Evolutionary conservation across 2,888 invertebrate genomes (phyloP).

Genomic region (Prionchulus punctatus): DNA sequence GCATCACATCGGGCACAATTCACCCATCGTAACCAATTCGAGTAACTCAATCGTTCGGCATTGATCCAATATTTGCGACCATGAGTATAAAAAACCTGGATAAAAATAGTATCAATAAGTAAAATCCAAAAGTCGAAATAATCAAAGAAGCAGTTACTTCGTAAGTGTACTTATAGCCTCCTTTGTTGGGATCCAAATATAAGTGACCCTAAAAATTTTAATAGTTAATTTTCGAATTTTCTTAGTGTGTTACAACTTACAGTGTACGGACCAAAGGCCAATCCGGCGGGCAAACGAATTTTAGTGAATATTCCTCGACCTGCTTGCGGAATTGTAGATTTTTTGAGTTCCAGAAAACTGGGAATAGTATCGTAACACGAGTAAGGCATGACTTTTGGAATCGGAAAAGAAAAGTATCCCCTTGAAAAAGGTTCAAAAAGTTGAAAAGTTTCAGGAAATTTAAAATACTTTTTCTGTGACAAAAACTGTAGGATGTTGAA

Average conservation of each 20-base stretch:
- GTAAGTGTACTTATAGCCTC: too few species aligned
- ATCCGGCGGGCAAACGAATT: not conserved
- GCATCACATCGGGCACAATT: not conserved
- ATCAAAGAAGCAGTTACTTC: too few species aligned
- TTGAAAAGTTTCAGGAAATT: too few species aligned
- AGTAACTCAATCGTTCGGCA: not conserved
- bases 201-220: too few species aligned
- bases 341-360: not conserved
- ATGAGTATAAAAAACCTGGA: not conserved
- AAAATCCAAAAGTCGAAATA: too few species aligned
- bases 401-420: too few species aligned
- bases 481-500: not conserved
- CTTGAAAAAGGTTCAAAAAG: too few species aligned
- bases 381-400: too few species aligned
- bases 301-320: not conserved
- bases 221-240: too few species aligned
- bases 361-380: too few species aligned
- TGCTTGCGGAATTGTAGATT: not conserved
- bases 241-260: not conserved
- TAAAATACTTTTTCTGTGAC: not conserved
- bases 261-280: not conserved
- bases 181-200: too few species aligned
- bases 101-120: too few species aligned
- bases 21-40: conserved; percentile 1
- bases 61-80: not conserved